Conservation (phyloP, 2,888 invertebrate species). For the Ferrisia virgata region DNA sequence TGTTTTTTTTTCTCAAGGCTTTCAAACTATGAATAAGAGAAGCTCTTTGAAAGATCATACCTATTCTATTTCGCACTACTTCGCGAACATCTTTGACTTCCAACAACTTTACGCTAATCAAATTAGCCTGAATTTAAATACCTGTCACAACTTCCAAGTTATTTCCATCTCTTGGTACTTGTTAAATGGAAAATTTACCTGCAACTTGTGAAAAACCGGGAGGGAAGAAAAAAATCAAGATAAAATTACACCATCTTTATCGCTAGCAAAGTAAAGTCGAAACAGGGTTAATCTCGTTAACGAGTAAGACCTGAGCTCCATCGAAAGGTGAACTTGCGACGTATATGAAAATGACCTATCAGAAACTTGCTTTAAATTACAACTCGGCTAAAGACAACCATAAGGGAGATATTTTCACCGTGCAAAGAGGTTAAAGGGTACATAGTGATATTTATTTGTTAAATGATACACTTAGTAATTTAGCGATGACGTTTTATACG, state of each 20-base stretch:
- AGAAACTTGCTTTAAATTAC: slow-evolving; percentile 1
- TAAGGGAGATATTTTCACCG: not conserved
- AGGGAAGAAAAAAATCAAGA: not conserved
- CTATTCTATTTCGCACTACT: too few relatives aligned
- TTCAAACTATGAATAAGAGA: too few relatives aligned
- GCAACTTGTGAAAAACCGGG: not conserved
- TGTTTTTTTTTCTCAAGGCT: too few relatives aligned
- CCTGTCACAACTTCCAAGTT: not conserved
- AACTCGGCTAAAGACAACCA: not conserved
- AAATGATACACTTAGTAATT: slow-evolving; percentile 28
- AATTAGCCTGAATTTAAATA: slow-evolving; percentile 5
- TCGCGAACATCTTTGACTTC: not conserved
- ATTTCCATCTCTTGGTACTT: not conserved
- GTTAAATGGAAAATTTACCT: not conserved
- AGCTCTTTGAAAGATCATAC: too few relatives aligned
- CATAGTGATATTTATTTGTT: slow-evolving; percentile 23
- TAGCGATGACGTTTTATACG: not conserved
- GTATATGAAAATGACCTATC: not conserved
- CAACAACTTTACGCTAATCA: not conserved
- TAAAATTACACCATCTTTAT: not conserved
- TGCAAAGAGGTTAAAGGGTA: slow-evolving; percentile 20
- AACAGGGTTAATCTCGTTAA: not conserved
- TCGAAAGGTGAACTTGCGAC: not conserved
- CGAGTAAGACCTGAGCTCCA: not conserved
- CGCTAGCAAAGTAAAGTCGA: too few relatives aligned